These are phyloP conservation scores for Melanotus villosus DNA, from an alignment of 2,888 invertebrate genomes.

Conservation along the genomic window DNA sequence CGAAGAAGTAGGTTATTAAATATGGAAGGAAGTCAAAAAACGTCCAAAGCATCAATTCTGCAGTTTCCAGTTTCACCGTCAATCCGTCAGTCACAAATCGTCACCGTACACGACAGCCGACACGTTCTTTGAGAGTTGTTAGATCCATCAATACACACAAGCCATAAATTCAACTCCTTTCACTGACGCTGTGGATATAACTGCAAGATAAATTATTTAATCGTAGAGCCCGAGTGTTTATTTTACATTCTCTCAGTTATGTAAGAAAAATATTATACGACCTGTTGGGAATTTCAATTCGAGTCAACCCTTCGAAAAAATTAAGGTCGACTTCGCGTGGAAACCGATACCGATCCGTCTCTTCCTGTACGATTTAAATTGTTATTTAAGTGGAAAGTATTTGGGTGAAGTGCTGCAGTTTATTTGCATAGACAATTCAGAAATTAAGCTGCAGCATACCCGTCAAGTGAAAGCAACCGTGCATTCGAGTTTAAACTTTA, in stretches of 20 bases:
- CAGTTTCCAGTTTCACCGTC: background rate
- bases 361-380: too few relatives aligned
- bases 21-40: too few relatives aligned
- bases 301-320: background rate
- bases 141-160: constrained; percentile 1
- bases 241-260: constrained; percentile 26
- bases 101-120: background rate
- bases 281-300: background rate
- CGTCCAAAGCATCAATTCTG: too few relatives aligned
- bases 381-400: too few relatives aligned
- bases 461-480: constrained; percentile 17
- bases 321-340: too few relatives aligned
- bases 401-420: background rate
- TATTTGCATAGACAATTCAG: too few relatives aligned
- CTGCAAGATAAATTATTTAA: constrained; percentile 24
- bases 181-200: constrained; percentile 22
- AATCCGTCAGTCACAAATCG: background rate
- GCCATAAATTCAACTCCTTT: too few relatives aligned
- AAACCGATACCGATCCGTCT: too few relatives aligned
- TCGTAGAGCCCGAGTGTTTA: constrained; percentile 9
- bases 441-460: background rate
- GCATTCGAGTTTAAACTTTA: constrained; percentile 17
- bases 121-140: background rate
- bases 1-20: too few relatives aligned
- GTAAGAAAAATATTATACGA: background rate